These are phyloP conservation scores for Teinopalpus imperialis DNA, from an alignment of 2,888 invertebrate species.

Conservation along the genomic window DNA sequence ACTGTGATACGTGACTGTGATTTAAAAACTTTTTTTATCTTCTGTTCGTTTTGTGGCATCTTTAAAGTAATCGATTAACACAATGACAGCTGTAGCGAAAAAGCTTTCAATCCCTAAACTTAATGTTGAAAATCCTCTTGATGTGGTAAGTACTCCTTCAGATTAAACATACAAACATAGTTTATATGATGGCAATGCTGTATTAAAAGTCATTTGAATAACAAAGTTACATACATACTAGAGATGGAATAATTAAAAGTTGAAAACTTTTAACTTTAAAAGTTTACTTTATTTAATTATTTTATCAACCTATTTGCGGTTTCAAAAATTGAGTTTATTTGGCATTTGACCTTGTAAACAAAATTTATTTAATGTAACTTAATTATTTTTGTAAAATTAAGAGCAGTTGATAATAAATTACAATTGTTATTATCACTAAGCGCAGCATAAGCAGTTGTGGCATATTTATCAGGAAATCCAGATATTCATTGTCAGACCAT, in stretches of 20 bases:
- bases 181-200: not conserved
- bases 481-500: conserved; percentile 55
- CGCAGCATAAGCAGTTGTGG: conserved; percentile 51
- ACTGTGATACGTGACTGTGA: conserved; percentile 53
- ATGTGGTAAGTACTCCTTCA: conserved; percentile 59
- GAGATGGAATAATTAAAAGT: not conserved
- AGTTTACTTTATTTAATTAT: not conserved
- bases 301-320: not conserved
- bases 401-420: conserved; percentile 30
- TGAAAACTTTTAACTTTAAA: not conserved
- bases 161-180: not conserved
- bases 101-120: conserved; percentile 42
- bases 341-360: no score
- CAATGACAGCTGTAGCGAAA: conserved; percentile 69
- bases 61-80: conserved; percentile 50
- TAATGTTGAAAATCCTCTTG: conserved; percentile 30
- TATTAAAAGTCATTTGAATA: conserved; percentile 14
- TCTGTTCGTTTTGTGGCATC: conserved; percentile 65
- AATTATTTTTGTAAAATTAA: no score
- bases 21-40: conserved; percentile 30
- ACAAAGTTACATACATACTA: no score
- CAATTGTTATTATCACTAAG: conserved; percentile 35
- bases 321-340: not conserved
- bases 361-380: no score
- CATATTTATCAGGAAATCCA: conserved; percentile 65